Conservation (phyloP, 2,113 vertebrate genomes). For the Erpornis zantholeuca region DNA sequence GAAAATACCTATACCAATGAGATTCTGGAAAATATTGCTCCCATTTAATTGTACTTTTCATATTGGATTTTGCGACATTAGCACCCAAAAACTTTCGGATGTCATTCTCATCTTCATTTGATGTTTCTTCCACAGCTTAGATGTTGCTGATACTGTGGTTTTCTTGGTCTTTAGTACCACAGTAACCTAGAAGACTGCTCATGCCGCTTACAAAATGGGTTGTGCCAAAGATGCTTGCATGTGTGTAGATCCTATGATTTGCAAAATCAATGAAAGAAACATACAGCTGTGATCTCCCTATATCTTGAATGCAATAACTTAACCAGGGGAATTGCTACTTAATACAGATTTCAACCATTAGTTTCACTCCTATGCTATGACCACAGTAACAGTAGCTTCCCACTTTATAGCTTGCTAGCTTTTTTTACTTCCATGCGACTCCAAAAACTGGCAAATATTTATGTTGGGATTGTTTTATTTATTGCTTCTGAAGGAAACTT, state of each 20-base stretch:
- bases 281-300: background rate
- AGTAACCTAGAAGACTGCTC: background rate
- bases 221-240: background rate
- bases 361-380: background rate
- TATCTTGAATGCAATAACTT: conserved; percentile 5
- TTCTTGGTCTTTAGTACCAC: background rate
- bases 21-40: background rate
- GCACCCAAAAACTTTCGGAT: background rate
- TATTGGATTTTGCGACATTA: background rate
- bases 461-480: background rate
- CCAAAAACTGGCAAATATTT: background rate
- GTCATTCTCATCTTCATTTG: background rate
- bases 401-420: background rate
- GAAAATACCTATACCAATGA: background rate
- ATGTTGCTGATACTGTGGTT: background rate
- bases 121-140: background rate
- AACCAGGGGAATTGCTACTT: conserved; percentile 4
- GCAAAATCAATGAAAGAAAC: background rate
- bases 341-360: background rate
- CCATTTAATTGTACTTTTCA: background rate
- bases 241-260: background rate
- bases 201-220: background rate
- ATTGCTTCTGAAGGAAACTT: background rate
- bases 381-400: background rate
- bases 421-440: background rate